These are phyloP conservation scores for Panagrolaimus sp. DNA, from an alignment of 1,140 invertebrate genomes.

Conservation along the genomic window DNA sequence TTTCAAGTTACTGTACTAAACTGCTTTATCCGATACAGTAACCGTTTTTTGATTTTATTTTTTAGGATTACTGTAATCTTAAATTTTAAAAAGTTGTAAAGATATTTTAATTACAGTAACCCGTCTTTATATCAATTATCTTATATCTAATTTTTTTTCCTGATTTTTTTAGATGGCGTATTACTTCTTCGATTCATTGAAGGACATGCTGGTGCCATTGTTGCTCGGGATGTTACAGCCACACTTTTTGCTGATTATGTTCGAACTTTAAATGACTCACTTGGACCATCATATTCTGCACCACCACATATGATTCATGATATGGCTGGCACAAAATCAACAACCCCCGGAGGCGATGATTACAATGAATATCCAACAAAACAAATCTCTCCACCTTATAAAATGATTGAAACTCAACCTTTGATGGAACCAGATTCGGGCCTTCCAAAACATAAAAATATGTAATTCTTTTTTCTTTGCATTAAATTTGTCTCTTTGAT, in stretches of 20 bases:
- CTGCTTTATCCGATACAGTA: too few relatives aligned
- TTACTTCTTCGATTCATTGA: slow-evolving; percentile 58
- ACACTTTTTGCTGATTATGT: neutral
- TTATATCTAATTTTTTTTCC: too few relatives aligned
- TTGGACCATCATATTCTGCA: neutral
- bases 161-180: slow-evolving; percentile 46
- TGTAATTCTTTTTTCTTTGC: too few relatives aligned
- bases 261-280: neutral
- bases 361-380: neutral
- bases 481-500: too few relatives aligned
- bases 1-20: neutral
- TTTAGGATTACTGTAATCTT: too few relatives aligned
- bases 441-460: too few relatives aligned
- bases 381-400: neutral
- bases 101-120: too few relatives aligned
- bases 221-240: slow-evolving; percentile 33
- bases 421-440: neutral
- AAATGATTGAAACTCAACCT: neutral
- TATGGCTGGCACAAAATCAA: slow-evolving; percentile 7
- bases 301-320: neutral
- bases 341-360: neutral
- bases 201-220: slow-evolving; percentile 58
- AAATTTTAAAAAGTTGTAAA: neutral
- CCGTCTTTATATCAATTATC: too few relatives aligned
- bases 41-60: too few relatives aligned